Evolutionary conservation across 2,888 invertebrate genomes (phyloP), one percentile per base, ranked within the genome.

Genomic region (Argyresthia goedartella): DNA sequence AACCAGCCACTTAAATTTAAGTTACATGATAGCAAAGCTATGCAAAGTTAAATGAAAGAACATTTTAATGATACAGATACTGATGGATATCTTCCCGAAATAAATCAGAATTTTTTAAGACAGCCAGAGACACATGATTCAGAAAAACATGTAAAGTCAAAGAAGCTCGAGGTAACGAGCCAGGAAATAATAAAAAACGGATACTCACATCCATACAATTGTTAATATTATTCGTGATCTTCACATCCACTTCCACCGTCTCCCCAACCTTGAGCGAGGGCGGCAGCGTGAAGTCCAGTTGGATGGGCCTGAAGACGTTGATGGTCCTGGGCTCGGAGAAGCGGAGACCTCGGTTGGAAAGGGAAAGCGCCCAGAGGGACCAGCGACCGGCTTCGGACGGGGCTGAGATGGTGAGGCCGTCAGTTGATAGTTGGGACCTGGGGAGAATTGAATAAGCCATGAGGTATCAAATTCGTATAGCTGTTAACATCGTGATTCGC

Each of bases 171-270:
- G n/a, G n/a, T n/a, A n/a, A n/a, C n/a, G 25, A 25, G 3, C 25
- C 3, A 25, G 6, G 6, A 4, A 25, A 25, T 4, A 25, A 25
- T 25, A 25, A 4, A 25, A 25, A 25, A 6, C 25, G 6, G n/a
- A 25, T 64, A 89, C 90, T 90, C 67, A 91, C 91, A 66, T 91
- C 91, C 88, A 91, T 90, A 71, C 91, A 91, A 54, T 90, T 89
- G 64, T 91, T 90, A 62, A 91, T 88, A 56, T 91, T 91, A 63
- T 91, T 91, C 0, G 89, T 90, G 54, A 91, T 91, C 71, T 90
- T 90, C 58, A 91, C 90, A 60, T 91, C 91, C n/a, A 91, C 89
- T 65, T 91, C 91, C 0, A 91, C 85, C 0, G 90, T 89, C 66
- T 91, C 91, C 0, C 91, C 88, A 9, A 91, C 90, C 58, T 89